A percentile compares a stretch with the other conserved stretches of the same genome.
Conservation (phyloP, 2,113 vertebrate genomes). For the Pteropus alecto region DNA sequence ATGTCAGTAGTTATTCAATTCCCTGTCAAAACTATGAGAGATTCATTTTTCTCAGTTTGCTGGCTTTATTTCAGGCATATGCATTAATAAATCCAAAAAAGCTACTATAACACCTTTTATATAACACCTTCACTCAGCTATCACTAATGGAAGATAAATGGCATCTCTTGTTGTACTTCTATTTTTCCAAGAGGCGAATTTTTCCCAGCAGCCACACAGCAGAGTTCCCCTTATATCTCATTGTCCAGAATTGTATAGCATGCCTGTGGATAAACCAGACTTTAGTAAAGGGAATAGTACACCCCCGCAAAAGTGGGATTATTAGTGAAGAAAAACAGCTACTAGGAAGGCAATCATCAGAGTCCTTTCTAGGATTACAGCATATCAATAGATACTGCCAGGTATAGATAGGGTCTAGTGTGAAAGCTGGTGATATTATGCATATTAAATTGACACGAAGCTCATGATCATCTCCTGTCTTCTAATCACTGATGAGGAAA, state of each 20-base stretch:
- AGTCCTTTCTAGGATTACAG: not conserved
- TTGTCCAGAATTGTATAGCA: not conserved
- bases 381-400: not conserved
- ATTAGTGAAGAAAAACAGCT: not conserved
- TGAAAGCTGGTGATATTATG: not conserved
- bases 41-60: not conserved
- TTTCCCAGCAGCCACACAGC: not conserved
- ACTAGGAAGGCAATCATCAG: not conserved
- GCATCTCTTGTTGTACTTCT: not conserved
- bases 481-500: not conserved
- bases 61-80: not conserved
- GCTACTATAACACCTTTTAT: not conserved
- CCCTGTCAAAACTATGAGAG: not conserved
- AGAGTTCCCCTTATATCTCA: not conserved
- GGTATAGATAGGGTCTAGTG: not conserved
- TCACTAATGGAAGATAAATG: not conserved
- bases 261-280: not conserved
- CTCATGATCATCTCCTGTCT: not conserved
- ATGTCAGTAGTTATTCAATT: not conserved
- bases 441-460: not conserved
- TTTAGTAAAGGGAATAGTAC: not conserved
- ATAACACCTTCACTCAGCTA: not conserved
- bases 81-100: not conserved
- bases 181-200: not conserved
- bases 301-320: not conserved